Evolutionary conservation across 92 coral and sea anemone species (phyloP).

Genomic region (Nematostella vectensis): DNA sequence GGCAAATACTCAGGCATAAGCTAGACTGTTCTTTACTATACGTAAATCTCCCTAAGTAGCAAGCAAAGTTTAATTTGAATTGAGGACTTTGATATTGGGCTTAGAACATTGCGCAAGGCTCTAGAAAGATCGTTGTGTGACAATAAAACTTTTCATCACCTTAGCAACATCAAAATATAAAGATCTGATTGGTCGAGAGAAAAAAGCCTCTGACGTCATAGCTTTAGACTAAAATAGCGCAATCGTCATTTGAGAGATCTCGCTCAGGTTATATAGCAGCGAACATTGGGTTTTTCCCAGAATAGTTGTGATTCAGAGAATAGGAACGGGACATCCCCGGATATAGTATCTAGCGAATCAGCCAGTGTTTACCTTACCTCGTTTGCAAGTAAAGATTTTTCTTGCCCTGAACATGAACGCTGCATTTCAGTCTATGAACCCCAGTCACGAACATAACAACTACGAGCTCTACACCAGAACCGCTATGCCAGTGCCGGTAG

Average conservation of each 20-base stretch:
- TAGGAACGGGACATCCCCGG: slow-evolving; percentile 13
- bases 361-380: background rate
- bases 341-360: background rate
- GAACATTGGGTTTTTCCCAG: slow-evolving; percentile 57
- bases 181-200: slow-evolving; percentile 1
- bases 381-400: no score
- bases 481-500: slow-evolving; percentile 66
- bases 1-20: no score
- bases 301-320: slow-evolving; percentile 34
- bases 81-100: no score
- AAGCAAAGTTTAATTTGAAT: no score
- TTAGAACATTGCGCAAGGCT: background rate
- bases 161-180: background rate
- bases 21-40: no score
- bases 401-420: no score
- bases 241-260: no score
- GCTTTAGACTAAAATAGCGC: slow-evolving; percentile 8
- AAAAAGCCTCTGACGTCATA: slow-evolving; percentile 1
- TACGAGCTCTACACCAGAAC: slow-evolving; percentile 9
- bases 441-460: no score
- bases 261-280: slow-evolving; percentile 22
- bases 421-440: no score
- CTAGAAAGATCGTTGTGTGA: background rate
- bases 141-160: background rate
- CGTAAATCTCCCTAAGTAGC: no score